Evolutionary conservation across 2,113 vertebrate genomes (phyloP).

Genomic region (Otolemur garnettii): DNA sequence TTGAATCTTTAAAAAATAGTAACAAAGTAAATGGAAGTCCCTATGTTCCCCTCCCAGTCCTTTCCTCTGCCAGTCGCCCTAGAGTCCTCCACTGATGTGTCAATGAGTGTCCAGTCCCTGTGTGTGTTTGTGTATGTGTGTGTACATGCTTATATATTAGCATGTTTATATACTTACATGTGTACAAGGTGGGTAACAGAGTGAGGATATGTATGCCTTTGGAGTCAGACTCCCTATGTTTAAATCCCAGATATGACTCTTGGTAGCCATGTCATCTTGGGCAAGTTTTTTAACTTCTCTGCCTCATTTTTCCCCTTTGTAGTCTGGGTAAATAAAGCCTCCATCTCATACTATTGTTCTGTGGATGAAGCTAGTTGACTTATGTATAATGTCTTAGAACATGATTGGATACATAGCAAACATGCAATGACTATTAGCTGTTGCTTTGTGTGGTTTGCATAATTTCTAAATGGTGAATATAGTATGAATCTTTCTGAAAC

Average conservation of each 20-base stretch:
- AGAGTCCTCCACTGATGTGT: neutral
- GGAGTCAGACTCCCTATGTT: neutral
- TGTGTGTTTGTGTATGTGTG: neutral
- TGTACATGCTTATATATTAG: too few relatives aligned
- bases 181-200: neutral
- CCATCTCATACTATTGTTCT: neutral
- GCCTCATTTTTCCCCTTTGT: neutral
- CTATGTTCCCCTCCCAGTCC: neutral
- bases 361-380: neutral
- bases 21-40: neutral
- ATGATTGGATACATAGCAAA: neutral
- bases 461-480: neutral
- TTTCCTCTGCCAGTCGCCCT: neutral
- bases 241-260: neutral
- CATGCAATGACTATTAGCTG: neutral
- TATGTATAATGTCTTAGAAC: neutral
- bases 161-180: neutral
- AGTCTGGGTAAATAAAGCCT: neutral
- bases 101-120: neutral
- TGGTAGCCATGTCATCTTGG: neutral
- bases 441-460: neutral
- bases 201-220: neutral
- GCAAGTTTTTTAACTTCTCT: conserved; percentile 10
- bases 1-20: neutral
- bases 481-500: conserved; percentile 21